These are phyloP conservation scores for Himalopsyche phryganea DNA, from an alignment of 1,140 invertebrate genomes.

Conservation along the genomic window DNA sequence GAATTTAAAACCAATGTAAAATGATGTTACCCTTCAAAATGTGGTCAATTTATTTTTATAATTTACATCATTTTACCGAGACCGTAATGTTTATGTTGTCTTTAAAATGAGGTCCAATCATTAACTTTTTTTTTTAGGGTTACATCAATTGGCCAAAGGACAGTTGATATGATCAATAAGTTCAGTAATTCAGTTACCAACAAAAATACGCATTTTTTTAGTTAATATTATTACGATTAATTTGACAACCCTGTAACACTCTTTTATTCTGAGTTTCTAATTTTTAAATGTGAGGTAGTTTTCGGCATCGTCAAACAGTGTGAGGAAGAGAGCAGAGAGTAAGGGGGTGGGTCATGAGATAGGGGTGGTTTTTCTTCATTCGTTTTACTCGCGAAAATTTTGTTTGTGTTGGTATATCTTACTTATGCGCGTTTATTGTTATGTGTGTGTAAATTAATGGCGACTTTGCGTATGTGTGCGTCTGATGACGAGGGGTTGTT, in stretches of 20 bases:
- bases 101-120: too few species aligned
- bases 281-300: constrained; percentile 22
- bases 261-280: constrained; percentile 16
- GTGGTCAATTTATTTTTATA: too few species aligned
- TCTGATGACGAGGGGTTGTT: background rate
- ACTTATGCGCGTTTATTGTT: background rate
- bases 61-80: too few species aligned
- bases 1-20: too few species aligned
- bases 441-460: constrained; percentile 4
- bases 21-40: too few species aligned
- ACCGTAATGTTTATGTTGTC: too few species aligned
- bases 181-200: too few species aligned
- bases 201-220: too few species aligned
- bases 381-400: constrained; percentile 17
- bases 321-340: background rate
- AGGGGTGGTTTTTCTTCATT: constrained; percentile 23
- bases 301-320: background rate
- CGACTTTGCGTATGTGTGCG: constrained; percentile 3
- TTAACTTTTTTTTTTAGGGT: too few species aligned
- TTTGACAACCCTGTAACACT: background rate
- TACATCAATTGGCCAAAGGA: too few species aligned
- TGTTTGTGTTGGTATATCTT: constrained; percentile 3
- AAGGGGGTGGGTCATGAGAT: background rate
- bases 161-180: too few species aligned
- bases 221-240: too few species aligned